These are phyloP conservation scores for Boloria selene DNA, from an alignment of 2,888 invertebrate genomes.

Conservation along the genomic window DNA sequence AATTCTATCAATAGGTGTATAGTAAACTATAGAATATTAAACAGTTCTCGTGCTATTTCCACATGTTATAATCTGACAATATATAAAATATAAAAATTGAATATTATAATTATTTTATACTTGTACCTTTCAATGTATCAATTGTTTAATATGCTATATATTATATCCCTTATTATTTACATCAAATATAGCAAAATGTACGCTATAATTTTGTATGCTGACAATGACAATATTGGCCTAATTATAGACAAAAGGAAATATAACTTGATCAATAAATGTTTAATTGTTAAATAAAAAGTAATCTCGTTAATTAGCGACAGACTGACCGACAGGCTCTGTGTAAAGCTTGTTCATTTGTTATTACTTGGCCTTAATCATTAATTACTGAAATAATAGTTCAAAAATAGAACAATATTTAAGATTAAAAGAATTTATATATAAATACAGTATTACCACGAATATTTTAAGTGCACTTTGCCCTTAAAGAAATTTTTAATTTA, in stretches of 20 bases:
- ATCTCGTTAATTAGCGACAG: slow-evolving; percentile 27
- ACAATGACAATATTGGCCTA: slow-evolving; percentile 50
- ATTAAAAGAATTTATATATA: slow-evolving; percentile 36
- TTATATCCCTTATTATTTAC: slow-evolving; percentile 34
- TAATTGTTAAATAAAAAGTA: slow-evolving; percentile 22
- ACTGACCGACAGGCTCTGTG: slow-evolving; percentile 20
- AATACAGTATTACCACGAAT: slow-evolving; percentile 49
- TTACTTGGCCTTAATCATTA: slow-evolving; percentile 42
- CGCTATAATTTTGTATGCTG: slow-evolving; percentile 44
- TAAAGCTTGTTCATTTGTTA: slow-evolving; percentile 46
- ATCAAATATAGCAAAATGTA: slow-evolving; percentile 49
- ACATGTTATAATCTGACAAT: slow-evolving; percentile 70
- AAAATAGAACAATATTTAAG: slow-evolving; percentile 46
- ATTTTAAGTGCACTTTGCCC: slow-evolving; percentile 44
- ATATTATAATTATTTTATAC: slow-evolving; percentile 45
- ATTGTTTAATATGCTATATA: slow-evolving; percentile 35
- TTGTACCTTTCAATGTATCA: slow-evolving; percentile 50
- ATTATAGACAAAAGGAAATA: slow-evolving; percentile 30
- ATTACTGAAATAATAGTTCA: slow-evolving; percentile 44
- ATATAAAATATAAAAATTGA: slow-evolving; percentile 50
- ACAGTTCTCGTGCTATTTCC: slow-evolving; percentile 54
- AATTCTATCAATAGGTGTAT: slow-evolving; percentile 47
- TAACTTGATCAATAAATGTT: slow-evolving; percentile 24
- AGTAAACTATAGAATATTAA: slow-evolving; percentile 47
- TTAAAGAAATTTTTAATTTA: slow-evolving; percentile 35